These are phyloP conservation scores for Callyntrura sp. DNA, from an alignment of 2,888 invertebrate species.

Conservation along the genomic window DNA sequence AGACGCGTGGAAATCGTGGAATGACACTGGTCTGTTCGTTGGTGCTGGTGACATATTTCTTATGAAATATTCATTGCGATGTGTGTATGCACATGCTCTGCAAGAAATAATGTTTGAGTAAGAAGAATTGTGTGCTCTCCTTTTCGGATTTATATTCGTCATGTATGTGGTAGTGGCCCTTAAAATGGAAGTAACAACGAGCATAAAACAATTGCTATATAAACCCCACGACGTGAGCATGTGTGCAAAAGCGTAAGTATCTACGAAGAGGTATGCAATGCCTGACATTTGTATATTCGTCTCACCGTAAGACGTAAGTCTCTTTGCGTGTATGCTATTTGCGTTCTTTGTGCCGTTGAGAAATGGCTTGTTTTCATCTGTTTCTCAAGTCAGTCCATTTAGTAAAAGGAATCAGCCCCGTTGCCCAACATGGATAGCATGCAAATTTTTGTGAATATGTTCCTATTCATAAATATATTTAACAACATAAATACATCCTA, in stretches of 20 bases:
- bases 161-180: neutral
- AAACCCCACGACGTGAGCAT: neutral
- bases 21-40: conserved; percentile 35
- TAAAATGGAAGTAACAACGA: neutral
- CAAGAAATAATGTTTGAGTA: too few species aligned
- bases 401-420: too few species aligned
- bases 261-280: neutral
- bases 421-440: too few species aligned
- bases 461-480: too few species aligned
- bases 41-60: conserved; percentile 55
- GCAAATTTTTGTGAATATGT: neutral
- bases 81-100: neutral
- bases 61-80: conserved; percentile 62
- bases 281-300: neutral
- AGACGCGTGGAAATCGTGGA: conserved; percentile 59
- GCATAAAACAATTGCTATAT: neutral
- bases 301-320: too few species aligned
- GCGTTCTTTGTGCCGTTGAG: neutral
- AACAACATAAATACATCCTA: conserved; percentile 12
- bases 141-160: neutral
- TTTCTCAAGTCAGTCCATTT: conserved; percentile 29
- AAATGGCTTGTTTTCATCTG: conserved; percentile 39
- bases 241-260: neutral
- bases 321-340: conserved; percentile 14
- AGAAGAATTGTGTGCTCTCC: neutral